Evolutionary conservation across 2,113 vertebrate species (phyloP), one percentile per base, ranked within the genome.

Genomic region (Theristicus caerulescens): DNA sequence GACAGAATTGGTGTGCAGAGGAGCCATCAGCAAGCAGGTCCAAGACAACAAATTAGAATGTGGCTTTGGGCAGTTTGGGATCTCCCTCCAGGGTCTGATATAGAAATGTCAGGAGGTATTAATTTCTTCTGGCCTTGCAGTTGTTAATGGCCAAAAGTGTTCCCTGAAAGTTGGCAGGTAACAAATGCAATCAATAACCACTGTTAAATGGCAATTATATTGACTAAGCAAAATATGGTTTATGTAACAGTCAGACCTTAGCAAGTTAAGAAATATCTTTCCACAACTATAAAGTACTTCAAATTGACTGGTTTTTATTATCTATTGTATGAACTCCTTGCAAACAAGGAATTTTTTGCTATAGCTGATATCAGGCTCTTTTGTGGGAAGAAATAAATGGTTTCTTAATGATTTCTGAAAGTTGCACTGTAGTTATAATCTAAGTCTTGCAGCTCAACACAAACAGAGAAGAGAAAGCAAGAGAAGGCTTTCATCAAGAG

Each of bases 191-290:
- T 93, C 85, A 69, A 77, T 93, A 93, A 78, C 47, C 9, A 40
- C 62, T 65, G 14, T 90, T 94, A 93, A 85, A 82, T 34, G 20
- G 40, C 78, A 93, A 86, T 93, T 92, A 90, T 80, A 94, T 90
- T 80, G 90, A 93, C 85, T 77, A 88, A 83, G 52, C 46, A 83
- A 93, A 93, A 77, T 65, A 73, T 5, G n/a, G 20, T 78, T 93
- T 74, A 54, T 66, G 29, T 90, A 88, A 58, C 25, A 49, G 18
- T 64, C 58, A 92, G 79, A 79, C 6, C 8, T 55, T 54, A 90
- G n/a, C 16, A 70, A 92, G 52, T 32, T 42, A 88, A 92, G 55
- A 93, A 71, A 71, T 78, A 34, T 73, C 64, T 92, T 95, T 92
- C 52, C 27, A 44, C 31, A 74, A 47, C 34, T 83, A 57, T 81